Conservation (phyloP, 2,888 invertebrate genomes). For the Leptothorax acervorum region DNA sequence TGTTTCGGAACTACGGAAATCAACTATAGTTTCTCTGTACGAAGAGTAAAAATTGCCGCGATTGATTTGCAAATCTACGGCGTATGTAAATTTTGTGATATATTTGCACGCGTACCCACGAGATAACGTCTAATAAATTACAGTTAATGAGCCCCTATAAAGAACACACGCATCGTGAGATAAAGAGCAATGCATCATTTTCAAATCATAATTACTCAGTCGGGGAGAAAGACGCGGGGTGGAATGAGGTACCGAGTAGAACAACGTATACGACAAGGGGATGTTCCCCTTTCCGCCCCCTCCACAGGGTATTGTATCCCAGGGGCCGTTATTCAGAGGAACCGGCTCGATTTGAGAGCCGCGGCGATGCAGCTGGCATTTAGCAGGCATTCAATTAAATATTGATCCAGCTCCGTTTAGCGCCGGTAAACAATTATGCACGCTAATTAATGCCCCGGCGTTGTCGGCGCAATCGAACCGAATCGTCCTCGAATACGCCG, state of each 20-base stretch:
- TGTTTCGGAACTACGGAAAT: slow-evolving; percentile 5
- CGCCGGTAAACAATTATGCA: slow-evolving; percentile 84
- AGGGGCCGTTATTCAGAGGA: slow-evolving; percentile 76
- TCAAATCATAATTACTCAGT: slow-evolving; percentile 14
- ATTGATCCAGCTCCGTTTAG: slow-evolving; percentile 84
- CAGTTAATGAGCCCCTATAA: background rate
- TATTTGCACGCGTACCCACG: background rate
- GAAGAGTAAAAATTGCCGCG: slow-evolving; percentile 3
- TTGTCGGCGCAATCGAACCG: slow-evolving; percentile 82
- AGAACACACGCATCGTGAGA: background rate
- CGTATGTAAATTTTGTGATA: background rate
- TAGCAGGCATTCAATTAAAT: slow-evolving; percentile 84
- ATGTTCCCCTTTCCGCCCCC: slow-evolving; percentile 39
- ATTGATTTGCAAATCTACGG: slow-evolving; percentile 15
- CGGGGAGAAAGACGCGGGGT: slow-evolving; percentile 19
- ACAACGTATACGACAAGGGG: slow-evolving; percentile 67
- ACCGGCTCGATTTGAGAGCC: slow-evolving; percentile 80
- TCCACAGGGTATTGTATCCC: slow-evolving; percentile 68
- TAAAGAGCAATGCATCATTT: slow-evolving; percentile 24
- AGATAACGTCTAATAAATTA: slow-evolving; percentile 3
- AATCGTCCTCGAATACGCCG: slow-evolving; percentile 79
- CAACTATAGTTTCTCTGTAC: background rate
- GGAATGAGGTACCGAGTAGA: slow-evolving; percentile 52
- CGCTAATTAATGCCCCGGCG: slow-evolving; percentile 84
- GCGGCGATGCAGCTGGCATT: slow-evolving; percentile 80